These are phyloP conservation scores for Amblyteles armatorius DNA, from an alignment of 2,888 invertebrate species.

Conservation along the genomic window DNA sequence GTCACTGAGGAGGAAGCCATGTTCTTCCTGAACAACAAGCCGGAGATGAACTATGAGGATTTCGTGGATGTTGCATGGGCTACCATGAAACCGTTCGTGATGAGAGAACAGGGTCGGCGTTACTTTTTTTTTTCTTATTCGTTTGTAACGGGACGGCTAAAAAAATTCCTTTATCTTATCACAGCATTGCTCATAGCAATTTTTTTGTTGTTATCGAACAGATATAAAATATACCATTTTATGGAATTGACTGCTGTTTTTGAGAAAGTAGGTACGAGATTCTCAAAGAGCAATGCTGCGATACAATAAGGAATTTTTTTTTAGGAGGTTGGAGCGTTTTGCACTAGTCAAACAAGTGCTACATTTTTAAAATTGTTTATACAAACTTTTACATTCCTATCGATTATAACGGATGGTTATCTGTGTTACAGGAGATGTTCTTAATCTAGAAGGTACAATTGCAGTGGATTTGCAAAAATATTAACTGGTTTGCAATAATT, in stretches of 20 bases:
- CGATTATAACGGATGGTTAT: too few relatives aligned
- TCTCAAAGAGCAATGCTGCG: background rate
- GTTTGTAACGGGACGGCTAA: background rate
- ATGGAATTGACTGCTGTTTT: background rate
- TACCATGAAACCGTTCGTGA: constrained; percentile 91
- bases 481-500: too few relatives aligned
- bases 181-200: background rate
- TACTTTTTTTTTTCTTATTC: background rate
- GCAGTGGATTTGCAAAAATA: too few relatives aligned
- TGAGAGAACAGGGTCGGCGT: constrained; percentile 90
- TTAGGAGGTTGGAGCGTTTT: too few relatives aligned
- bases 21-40: constrained; percentile 89
- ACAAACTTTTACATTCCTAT: too few relatives aligned
- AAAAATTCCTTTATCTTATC: background rate
- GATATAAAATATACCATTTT: background rate
- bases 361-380: too few relatives aligned
- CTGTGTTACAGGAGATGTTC: too few relatives aligned
- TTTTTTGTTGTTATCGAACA: background rate
- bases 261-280: background rate
- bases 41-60: constrained; percentile 89
- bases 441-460: too few relatives aligned
- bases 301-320: background rate
- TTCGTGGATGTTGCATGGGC: constrained; percentile 91
- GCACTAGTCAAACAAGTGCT: too few relatives aligned
- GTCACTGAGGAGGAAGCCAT: constrained; percentile 95